Base-by-base conservation (phyloP, 2,797 vertebrate species). In the Todus mexicanus region DNA sequence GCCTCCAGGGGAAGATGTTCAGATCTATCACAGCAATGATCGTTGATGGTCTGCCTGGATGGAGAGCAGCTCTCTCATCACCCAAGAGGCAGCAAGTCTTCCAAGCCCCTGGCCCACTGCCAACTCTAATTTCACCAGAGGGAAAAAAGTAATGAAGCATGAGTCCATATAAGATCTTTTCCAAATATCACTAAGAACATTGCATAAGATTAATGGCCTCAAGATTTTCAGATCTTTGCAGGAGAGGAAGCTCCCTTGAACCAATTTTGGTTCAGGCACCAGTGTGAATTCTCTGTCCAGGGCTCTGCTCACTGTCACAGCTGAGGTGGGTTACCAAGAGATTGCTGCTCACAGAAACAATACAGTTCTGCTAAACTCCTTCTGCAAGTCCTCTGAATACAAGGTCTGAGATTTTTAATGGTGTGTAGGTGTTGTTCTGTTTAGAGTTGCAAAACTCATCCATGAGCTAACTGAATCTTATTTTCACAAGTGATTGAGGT, bases 11-110 rank as follows among this genome's bases (percentile, higher is more conserved):
- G 13, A 87, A 15, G 64, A n/a, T 0, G 23, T 12, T 75, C 23
- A 23, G 33, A 20, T 40, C 21, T n/a, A 7, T 47, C 11, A 2
- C 0, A 5, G 68, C 9, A 51, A 2, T 5, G 8, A 29, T 1
- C 5, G 37, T 15, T 59, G 27, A 17, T 1, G 15, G 19, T 12
- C 31, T 27, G 54, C 10, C 47, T 3, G 8, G 35, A 20, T 19
- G 13, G 10, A 77, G 21, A 50, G 20, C 3, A 14, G 70, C 33
- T 50, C 31, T 33, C 45, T 26, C 29, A 14, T 2, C 15, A 70
- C 20, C 27, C 2, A 4, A 17, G 18, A 38, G 26, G 57, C 25
- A 79, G 12, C 2, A 12, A 48, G 14, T 5, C 31, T 9, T 75
- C 51, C 51, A 6, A 3, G 22, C 6, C 16, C 14, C 54, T 51